Evolutionary conservation across 2,888 invertebrate genomes (phyloP), one percentile per base, ranked within the genome.

Genomic region (Amaurobius ferox): DNA sequence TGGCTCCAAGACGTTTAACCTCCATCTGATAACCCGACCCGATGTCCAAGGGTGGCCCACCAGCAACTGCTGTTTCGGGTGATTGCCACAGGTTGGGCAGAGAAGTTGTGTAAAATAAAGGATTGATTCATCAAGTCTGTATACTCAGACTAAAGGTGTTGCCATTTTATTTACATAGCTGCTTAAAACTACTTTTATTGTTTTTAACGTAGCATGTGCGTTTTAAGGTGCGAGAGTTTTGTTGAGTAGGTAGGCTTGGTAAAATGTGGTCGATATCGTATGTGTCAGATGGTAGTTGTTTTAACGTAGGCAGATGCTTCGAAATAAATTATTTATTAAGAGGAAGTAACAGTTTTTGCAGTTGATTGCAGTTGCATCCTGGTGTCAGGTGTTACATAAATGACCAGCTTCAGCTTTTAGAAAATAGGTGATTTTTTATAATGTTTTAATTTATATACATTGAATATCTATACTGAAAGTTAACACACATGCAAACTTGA

Each of bases 1-100:
- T 80, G 80, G 68, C 76, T 39, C 55, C 81, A 71, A 81, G 68
- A 70, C 66, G 70, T 64, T 83, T 77, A 77, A 77, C 83, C 83
- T 85, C 77, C 77, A 77, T 77, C 64, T 71, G 28, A 28, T 44
- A 64, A 23, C 35, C 39, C n/a, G 28, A 73, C 55, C 62, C 73
- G 26, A 13, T 29, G 5, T 62, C 48, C 39, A 11, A 71, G 76
- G 76, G 71, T 61, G 70, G 74, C 76, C 64, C 11, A 13, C 55
- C 7, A 9, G 23, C 55, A 55, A 55, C 23, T 23, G 55, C 23
- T 55, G 55, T 23, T 55, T 55, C 23, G 23, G 70, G 74, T 70
- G 74, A 68, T 64, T 66, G 72, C 44, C 66, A 79, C 67, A 55
- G 19, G 55, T 16, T 3, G 23, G 55, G 55, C 23, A 44, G n/a